phyloP scores from a whole-genome alignment of 2,888 invertebrate species.

The Gnatocerus cornutus region DNA sequence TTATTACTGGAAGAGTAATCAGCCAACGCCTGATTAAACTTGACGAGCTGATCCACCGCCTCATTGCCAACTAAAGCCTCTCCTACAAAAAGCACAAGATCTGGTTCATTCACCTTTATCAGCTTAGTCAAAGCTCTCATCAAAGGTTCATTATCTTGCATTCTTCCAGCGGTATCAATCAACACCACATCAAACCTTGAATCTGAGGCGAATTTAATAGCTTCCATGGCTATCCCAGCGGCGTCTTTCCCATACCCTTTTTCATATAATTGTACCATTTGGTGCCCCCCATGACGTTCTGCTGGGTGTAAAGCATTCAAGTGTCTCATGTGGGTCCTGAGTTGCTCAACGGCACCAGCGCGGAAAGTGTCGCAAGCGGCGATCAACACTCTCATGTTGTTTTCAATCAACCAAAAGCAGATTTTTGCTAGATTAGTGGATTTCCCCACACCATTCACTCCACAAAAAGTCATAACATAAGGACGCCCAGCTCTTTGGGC shows the following conservation, averaged over 20 bases:
- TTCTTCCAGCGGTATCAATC: constrained; percentile 99
- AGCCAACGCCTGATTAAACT: constrained; percentile 98
- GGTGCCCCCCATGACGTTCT: constrained; percentile 78
- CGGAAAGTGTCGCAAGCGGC: constrained; percentile 99
- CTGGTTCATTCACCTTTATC: constrained; percentile 97
- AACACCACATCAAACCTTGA: constrained; percentile 91
- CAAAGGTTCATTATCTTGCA: constrained; percentile 99
- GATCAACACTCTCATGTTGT: constrained; percentile 94
- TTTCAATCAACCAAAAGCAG: constrained; percentile 99
- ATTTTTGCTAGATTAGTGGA: constrained; percentile 99
- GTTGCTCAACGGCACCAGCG: constrained; percentile 98
- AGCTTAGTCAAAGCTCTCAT: constrained; percentile 98
- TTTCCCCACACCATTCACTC: constrained; percentile 98
- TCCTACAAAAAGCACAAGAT: constrained; percentile 98
- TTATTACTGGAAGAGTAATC: constrained; percentile 86
- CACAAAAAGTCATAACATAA: constrained; percentile 97
- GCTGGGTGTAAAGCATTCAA: constrained; percentile 95
- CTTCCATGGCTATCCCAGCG: constrained; percentile 98
- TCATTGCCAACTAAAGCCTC: constrained; percentile 99
- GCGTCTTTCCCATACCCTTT: constrained; percentile 99
- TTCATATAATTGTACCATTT: constrained; percentile 96
- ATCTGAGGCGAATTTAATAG: constrained; percentile 91
- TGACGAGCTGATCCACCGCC: constrained; percentile 98
- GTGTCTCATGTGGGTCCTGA: constrained; percentile 94
- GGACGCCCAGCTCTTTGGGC: constrained; percentile 87